Base-by-base conservation (phyloP, 2,797 vertebrate genomes). In the Parotocinclus haroldoi region DNA sequence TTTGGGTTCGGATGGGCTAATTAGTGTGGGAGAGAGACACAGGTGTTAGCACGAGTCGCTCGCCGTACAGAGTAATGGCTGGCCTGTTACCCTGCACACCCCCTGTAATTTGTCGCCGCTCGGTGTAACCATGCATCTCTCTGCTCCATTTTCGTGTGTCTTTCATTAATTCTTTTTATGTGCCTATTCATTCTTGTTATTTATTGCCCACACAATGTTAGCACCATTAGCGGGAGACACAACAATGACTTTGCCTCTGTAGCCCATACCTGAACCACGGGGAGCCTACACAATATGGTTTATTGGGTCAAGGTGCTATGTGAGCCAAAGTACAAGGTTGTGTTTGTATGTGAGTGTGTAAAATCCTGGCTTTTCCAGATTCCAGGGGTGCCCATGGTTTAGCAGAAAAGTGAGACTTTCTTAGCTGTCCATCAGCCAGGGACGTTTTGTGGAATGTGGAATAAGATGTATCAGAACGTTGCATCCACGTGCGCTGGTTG, bases 131-230 rank as follows among this genome's bases (percentile, higher is more conserved):
- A 91, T 94, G 91, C 91, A 94, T 96, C 93, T 97, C 92, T 88
- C 90, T 95, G 94, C 93, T 92, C 91, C 91, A 94, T 92, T 93
- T 95, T 89, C 75, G 84, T 86, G 93, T 89, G 82, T 79, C 81
- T 90, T 89, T 88, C 88, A 91, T 92, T 90, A 86, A 88, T 91
- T 93, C 77, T 81, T 87, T 87, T 83, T 76, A 85, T 86, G 80
- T 75, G 80, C 81, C 87, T 89, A 88, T 91, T 88, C 87, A 85
- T 90, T 88, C 85, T 83, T 89, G 87, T 94, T 95, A 96, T 96
- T 95, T 95, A 96, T 96, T 92, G 90, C 87, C 91, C 75, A 85
- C 90, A 90, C 93, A 91, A 94, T 96, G 95, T 96, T 95, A 96
- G 91, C 88, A 87, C 93, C 92, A 92, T 93, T 91, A 90, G 81